phyloP scores from a whole-genome alignment of 2,113 vertebrate species.

The Onychostoma macrolepis region DNA sequence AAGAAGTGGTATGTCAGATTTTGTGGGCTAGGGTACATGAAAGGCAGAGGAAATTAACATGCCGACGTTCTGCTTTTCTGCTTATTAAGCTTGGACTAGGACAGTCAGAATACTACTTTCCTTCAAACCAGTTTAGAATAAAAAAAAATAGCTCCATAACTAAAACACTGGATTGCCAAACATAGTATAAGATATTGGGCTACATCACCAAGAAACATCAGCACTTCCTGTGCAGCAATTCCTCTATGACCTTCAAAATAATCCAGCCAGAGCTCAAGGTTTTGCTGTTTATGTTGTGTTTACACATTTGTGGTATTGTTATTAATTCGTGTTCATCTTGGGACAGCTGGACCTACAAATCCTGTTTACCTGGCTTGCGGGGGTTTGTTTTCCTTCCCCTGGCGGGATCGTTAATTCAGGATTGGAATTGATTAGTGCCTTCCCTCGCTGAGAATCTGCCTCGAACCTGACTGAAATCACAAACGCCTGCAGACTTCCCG shows the following conservation, averaged over 20 bases:
- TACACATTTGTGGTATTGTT: conserved; percentile 35
- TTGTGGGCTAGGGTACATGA: conserved; percentile 46
- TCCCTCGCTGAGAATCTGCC: conserved; percentile 8
- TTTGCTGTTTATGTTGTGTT: conserved; percentile 34
- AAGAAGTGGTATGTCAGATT: conserved; percentile 48
- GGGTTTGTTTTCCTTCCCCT: conserved; percentile 45
- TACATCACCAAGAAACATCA: not conserved
- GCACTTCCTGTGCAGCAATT: conserved; percentile 5
- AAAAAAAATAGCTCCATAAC: not conserved
- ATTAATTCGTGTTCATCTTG: conserved; percentile 30
- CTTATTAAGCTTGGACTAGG: conserved; percentile 42
- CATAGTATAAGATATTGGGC: not conserved
- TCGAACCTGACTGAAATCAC: conserved; percentile 55
- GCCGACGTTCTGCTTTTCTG: conserved; percentile 41
- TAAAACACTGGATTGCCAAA: not conserved
- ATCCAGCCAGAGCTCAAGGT: not conserved
- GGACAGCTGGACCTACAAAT: conserved; percentile 44
- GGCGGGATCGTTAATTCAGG: conserved; percentile 47
- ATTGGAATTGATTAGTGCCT: conserved; percentile 56
- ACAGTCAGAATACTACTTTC: conserved; percentile 68
- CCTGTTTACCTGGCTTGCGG: conserved; percentile 34
- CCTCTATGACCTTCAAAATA: conserved; percentile 41
- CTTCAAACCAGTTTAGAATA: conserved; percentile 52
- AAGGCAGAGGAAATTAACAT: conserved; percentile 55
- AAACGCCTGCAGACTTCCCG: conserved; percentile 24